Evolutionary conservation across 1,140 invertebrate genomes (phyloP), one percentile per base, ranked within the genome.

Genomic region (Nasonia longicornis): DNA sequence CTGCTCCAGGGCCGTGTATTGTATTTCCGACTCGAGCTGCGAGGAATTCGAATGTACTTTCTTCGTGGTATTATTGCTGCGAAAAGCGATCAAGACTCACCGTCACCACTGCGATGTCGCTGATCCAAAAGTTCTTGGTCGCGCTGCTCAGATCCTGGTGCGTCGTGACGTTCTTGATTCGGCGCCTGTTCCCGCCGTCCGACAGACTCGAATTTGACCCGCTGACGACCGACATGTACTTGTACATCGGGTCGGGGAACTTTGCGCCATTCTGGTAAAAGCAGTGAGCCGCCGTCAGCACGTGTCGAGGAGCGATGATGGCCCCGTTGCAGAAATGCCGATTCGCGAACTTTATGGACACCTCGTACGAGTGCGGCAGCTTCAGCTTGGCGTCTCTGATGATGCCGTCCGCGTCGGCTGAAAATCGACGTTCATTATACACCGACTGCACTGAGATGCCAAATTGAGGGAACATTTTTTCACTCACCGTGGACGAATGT

Each of bases 281-380:
- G 67, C 78, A 79, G 52, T 79, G 78, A 1, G 78, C 78, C 20
- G 78, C 78, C 2, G 69, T 79, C 0, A 79, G n/a, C 4, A 79
- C 70, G 52, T 73, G 35, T 1, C 58, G 69, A 1, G 69, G 69
- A 3, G 31, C 26, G 69, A 79, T 73, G 42, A 79, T 79, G 10
- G 70, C 78, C 0, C 78, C 78, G 7, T 0, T 31, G 52, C 78
- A 79, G 16, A 73, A 64, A 35, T 79, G 78, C 2, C 78, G 48
- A 48, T 58, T 35, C 2, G 42, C 52, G 22, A 79, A 73, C 20
- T 31, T 72, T 52, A 79, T 38, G 3, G 78, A 79, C 1, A n/a
- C 78, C 78, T 79, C 78, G 58, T 79, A 73, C 31, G 78, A 79
- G 52, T 79, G 78, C 3, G 78, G 69, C 70, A 78, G 77, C 26